Evolutionary conservation across 2,888 invertebrate genomes (phyloP).

Genomic region (Idaea biselata): DNA sequence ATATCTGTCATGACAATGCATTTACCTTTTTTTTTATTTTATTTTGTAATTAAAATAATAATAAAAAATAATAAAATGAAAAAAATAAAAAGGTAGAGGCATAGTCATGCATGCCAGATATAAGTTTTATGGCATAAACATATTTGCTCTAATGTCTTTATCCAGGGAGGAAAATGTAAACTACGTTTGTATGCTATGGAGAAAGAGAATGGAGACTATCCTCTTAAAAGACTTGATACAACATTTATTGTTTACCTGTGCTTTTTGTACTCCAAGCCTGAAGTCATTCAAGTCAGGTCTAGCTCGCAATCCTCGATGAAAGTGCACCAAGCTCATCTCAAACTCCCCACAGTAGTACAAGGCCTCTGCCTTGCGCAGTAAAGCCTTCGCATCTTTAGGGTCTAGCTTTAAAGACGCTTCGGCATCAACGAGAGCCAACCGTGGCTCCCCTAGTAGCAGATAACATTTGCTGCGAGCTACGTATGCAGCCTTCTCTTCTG

Average conservation of each 20-base stretch:
- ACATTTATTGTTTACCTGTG: slow-evolving; percentile 83
- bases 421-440: slow-evolving; percentile 90
- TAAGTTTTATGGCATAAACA: too few species aligned
- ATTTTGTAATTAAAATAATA: too few species aligned
- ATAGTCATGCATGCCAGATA: too few species aligned
- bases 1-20: too few species aligned
- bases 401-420: slow-evolving; percentile 89
- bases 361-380: slow-evolving; percentile 95
- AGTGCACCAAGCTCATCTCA: slow-evolving; percentile 95
- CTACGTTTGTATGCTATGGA: too few species aligned
- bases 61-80: too few species aligned
- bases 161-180: too few species aligned
- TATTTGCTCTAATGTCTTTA: too few species aligned
- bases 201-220: too few species aligned
- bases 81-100: too few species aligned
- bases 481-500: slow-evolving; percentile 90
- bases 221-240: background rate
- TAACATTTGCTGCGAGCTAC: slow-evolving; percentile 95
- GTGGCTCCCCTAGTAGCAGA: slow-evolving; percentile 91
- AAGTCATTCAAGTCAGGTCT: slow-evolving; percentile 91
- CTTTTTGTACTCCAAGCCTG: slow-evolving; percentile 92
- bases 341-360: slow-evolving; percentile 95
- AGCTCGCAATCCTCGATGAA: slow-evolving; percentile 91
- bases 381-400: slow-evolving; percentile 81
- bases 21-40: too few species aligned